phyloP scores from a whole-genome alignment of 2,888 invertebrate genomes.

The Acrobasis suavella region DNA sequence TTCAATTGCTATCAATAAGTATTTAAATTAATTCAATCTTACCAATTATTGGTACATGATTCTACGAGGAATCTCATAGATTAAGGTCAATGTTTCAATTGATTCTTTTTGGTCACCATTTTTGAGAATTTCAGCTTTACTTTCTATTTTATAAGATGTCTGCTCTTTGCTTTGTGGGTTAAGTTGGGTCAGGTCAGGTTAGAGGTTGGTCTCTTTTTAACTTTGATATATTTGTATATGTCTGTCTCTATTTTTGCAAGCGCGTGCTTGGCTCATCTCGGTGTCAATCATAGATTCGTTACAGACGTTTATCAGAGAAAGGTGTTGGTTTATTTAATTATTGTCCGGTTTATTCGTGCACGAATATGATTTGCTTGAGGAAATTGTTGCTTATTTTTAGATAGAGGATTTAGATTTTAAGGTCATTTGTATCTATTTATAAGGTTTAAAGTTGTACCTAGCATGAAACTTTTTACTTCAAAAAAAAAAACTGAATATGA shows the following conservation, averaged over 20 bases:
- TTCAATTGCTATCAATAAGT: conserved; percentile 55
- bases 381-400: background rate
- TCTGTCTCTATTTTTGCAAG: conserved; percentile 7
- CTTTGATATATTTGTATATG: background rate
- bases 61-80: conserved; percentile 41
- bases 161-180: conserved; percentile 23
- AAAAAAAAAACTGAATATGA: no score
- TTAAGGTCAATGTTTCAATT: conserved; percentile 53
- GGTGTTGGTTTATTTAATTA: conserved; percentile 17
- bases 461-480: no score
- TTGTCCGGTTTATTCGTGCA: background rate
- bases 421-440: background rate
- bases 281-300: conserved; percentile 20
- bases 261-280: conserved; percentile 18
- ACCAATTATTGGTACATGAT: conserved; percentile 43
- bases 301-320: conserved; percentile 17
- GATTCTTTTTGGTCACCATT: conserved; percentile 27
- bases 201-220: conserved; percentile 4
- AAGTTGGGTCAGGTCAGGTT: conserved; percentile 25
- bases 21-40: conserved; percentile 54
- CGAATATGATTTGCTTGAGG: background rate
- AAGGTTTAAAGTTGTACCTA: no score
- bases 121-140: conserved; percentile 18
- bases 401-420: background rate
- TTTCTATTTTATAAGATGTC: conserved; percentile 22